These are phyloP conservation scores for Pycnonotus jocosus DNA, from an alignment of 2,113 vertebrate genomes.

Conservation along the genomic window DNA sequence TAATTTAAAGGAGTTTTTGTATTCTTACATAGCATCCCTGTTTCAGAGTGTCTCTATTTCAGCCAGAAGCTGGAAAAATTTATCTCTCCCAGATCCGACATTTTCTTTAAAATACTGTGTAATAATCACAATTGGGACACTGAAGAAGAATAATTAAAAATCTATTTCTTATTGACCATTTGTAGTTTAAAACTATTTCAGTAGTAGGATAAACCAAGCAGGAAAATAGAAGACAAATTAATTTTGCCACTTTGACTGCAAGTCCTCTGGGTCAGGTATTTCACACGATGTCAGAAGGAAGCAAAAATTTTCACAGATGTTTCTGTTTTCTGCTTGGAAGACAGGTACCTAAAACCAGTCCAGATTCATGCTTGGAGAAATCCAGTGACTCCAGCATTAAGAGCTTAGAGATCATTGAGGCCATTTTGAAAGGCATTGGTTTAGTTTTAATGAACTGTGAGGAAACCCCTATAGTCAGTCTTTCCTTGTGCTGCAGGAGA, in stretches of 20 bases:
- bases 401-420: not conserved
- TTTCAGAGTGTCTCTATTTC: not conserved
- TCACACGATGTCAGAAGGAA: not conserved
- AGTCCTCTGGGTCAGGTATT: not conserved
- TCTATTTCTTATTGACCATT: not conserved
- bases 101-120: not conserved
- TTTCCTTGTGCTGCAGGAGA: not conserved
- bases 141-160: not conserved
- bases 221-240: not conserved
- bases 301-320: not conserved
- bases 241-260: not conserved
- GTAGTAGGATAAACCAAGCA: not conserved
- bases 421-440: not conserved
- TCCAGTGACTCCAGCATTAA: not conserved
- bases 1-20: conserved; percentile 35
- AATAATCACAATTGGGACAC: not conserved
- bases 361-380: not conserved
- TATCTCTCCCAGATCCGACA: not conserved
- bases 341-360: not conserved
- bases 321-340: not conserved
- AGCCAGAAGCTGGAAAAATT: not conserved
- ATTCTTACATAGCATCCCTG: not conserved
- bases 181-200: not conserved
- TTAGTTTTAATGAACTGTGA: not conserved
- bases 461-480: not conserved